Evolutionary conservation across 2,797 vertebrate genomes (phyloP).

Genomic region (Garrulus glandarius): DNA sequence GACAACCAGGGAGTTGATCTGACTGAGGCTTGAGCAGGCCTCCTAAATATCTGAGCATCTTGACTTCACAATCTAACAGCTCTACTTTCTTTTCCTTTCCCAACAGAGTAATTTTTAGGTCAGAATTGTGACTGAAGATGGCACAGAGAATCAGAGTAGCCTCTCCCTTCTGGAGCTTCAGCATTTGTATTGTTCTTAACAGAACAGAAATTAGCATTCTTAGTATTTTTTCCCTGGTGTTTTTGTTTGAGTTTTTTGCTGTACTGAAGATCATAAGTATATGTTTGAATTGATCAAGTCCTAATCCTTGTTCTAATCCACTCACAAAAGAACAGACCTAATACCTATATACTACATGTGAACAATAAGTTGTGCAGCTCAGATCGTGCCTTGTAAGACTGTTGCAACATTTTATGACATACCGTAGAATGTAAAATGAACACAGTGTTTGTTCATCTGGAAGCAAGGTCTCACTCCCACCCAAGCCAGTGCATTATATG

Average conservation of each 20-base stretch:
- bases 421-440: background rate
- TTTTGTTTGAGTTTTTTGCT: background rate
- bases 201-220: background rate
- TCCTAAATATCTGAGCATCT: background rate
- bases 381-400: background rate
- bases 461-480: background rate
- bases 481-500: background rate
- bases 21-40: background rate
- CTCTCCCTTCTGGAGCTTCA: background rate
- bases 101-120: background rate
- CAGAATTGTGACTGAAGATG: background rate
- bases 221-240: rapidly evolving
- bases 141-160: background rate
- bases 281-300: background rate
- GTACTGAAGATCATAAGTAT: background rate
- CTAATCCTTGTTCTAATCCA: background rate
- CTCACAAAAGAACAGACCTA: background rate
- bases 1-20: background rate
- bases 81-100: background rate
- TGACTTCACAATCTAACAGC: background rate
- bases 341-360: rapidly evolving
- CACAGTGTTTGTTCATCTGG: background rate
- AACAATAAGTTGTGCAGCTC: background rate
- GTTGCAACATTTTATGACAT: background rate
- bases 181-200: background rate